These are phyloP conservation scores for Xanthorhoe designata DNA, from an alignment of 2,888 invertebrate genomes.

Conservation along the genomic window DNA sequence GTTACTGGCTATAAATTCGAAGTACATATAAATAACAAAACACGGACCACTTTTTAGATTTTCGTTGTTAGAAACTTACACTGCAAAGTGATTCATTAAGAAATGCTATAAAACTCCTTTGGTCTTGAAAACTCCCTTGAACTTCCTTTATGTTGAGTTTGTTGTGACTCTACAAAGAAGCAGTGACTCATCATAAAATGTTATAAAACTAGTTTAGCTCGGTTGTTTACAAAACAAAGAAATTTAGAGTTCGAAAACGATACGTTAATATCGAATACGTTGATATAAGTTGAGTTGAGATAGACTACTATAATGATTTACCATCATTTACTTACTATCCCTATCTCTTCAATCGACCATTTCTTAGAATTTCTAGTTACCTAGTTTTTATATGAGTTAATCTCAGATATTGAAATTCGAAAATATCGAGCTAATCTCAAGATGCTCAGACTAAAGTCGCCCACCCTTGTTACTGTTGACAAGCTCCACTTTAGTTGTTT, in stretches of 20 bases:
- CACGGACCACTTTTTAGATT: not conserved
- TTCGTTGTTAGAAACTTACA: not conserved
- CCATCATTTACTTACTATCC: no score
- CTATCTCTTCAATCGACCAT: no score
- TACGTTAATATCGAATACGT: no score
- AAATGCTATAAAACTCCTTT: not conserved
- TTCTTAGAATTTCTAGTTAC: no score
- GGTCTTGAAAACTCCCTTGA: not conserved
- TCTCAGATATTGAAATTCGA: no score
- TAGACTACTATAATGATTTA: not conserved
- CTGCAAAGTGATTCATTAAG: conserved; percentile 12
- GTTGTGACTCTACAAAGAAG: not conserved
- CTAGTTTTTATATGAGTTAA: no score
- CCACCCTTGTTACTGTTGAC: no score
- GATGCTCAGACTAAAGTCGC: no score
- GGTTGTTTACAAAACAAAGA: not conserved
- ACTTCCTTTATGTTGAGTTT: not conserved
- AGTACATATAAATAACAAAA: not conserved
- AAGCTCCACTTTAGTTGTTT: no score
- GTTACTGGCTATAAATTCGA: no score
- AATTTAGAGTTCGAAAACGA: no score
- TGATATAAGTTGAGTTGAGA: not conserved
- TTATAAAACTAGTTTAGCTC: not conserved
- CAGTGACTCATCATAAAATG: not conserved
- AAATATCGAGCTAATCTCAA: no score